phyloP scores from a whole-genome alignment of 2,888 invertebrate species.

The Anodontia alba region DNA sequence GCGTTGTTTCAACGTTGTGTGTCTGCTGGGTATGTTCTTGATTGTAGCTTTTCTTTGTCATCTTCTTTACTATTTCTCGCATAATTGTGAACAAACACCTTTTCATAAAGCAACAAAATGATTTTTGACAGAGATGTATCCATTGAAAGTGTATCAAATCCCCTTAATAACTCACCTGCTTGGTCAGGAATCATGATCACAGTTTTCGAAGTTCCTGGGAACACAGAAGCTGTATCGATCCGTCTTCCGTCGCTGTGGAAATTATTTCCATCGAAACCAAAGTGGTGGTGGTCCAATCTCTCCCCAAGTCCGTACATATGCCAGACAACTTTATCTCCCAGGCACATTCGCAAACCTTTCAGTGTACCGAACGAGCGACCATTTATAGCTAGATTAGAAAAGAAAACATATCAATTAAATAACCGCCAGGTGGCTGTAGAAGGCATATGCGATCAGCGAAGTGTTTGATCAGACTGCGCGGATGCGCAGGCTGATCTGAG shows the following conservation, averaged over 20 bases:
- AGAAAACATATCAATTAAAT: background rate
- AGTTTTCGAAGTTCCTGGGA: slow-evolving; percentile 52
- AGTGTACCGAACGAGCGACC: slow-evolving; percentile 65
- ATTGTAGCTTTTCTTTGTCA: too few relatives aligned
- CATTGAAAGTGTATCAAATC: too few relatives aligned
- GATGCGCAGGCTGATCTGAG: too few relatives aligned
- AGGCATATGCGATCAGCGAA: too few relatives aligned
- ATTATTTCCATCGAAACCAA: slow-evolving; percentile 61
- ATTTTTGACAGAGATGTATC: too few relatives aligned
- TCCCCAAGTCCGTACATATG: slow-evolving; percentile 57
- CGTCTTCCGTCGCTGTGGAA: slow-evolving; percentile 38
- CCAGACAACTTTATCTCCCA: slow-evolving; percentile 60
- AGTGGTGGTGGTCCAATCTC: slow-evolving; percentile 55
- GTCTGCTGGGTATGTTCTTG: too few relatives aligned
- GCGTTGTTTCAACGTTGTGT: too few relatives aligned
- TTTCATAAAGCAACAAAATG: too few relatives aligned
- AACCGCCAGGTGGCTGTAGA: too few relatives aligned
- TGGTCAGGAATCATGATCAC: slow-evolving; percentile 54
- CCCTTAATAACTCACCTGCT: slow-evolving; percentile 48
- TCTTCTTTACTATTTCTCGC: too few relatives aligned
- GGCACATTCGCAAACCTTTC: slow-evolving; percentile 58
- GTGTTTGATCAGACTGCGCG: too few relatives aligned
- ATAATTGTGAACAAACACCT: too few relatives aligned
- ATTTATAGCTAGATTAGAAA: slow-evolving; percentile 56
- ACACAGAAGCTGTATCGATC: slow-evolving; percentile 51